Base-by-base conservation (phyloP, 2,797 vertebrate genomes). In the Phalloptychus januarius region DNA sequence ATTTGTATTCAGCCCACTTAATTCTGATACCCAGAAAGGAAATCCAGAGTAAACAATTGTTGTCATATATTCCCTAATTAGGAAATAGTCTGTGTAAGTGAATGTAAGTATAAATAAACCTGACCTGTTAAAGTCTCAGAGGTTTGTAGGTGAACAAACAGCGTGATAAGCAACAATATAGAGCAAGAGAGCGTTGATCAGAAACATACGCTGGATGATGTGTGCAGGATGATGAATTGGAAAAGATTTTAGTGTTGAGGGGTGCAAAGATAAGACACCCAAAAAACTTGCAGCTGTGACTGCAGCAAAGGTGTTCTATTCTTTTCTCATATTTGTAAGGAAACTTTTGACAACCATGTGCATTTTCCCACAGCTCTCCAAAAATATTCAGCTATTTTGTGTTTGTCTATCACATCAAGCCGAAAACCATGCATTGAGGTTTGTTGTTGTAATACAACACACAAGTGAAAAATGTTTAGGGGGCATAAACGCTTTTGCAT, bases 391-490 rank as follows among this genome's bases (percentile, higher is more conserved):
- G 3, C 12, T 70, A 70, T 28, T 70, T n/a, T 16, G 5, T n/a
- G 12, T 45, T 44, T 70, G 12, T 70, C 40, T 28, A 16, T 70
- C 5, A n/a, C 25, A 44, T 45, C 40, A n/a, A 70, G 25, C 25
- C 25, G 25, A 44, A 44, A 45, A 44, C 42, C 13, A 44, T n/a
- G 7, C 25, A 45, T 28, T 28, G 13, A 44, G 13, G 40, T 70
- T n/a, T 44, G 40, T 70, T 3, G 40, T 28, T 28, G 40, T 45
- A 70, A 70, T 44, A 69, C 4, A 12, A 28, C 12, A 69, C 65
- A 70, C 40, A n/a, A 65, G 61, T 70, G 12, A 44, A 69, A 52
- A 70, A 70, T 28, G n/a, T 44, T 70, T 38, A 45, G 25, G 67
- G 67, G 12, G 40, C 38, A 70, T n/a, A 42, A 70, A 44, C 28